A percentile compares a stretch with the other conserved stretches of the same genome.
Evolutionary conservation across 1,140 invertebrate species (phyloP).

Genomic region (Spodoptera litura): DNA sequence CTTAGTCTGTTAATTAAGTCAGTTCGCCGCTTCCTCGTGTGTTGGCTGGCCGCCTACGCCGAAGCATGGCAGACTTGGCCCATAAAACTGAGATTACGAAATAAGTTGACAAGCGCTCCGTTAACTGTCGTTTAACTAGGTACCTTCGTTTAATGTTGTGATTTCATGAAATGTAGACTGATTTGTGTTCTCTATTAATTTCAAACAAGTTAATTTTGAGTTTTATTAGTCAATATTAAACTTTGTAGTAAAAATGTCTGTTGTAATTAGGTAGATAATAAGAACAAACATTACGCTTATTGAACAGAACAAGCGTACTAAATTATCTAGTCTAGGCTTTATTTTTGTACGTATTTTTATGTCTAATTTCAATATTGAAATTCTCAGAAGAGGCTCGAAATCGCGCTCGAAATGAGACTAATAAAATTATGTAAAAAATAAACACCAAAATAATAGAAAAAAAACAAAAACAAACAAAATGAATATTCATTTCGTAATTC

Average conservation of each 20-base stretch:
- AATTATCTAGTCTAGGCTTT: too few relatives aligned
- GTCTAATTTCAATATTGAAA: background rate
- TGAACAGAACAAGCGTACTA: too few relatives aligned
- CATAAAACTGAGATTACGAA: constrained; percentile 30
- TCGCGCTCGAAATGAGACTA: constrained; percentile 1
- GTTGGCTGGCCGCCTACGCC: constrained; percentile 23
- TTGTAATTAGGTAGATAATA: too few relatives aligned
- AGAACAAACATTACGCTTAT: too few relatives aligned
- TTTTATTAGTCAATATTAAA: too few relatives aligned
- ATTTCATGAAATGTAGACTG: background rate
- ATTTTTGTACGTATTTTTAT: too few relatives aligned
- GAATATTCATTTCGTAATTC: background rate
- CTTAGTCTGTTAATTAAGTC: constrained; percentile 34
- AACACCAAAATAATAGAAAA: background rate
- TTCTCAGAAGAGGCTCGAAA: background rate
- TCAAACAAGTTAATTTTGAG: too few relatives aligned
- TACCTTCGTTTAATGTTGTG: constrained; percentile 5
- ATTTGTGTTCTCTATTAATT: too few relatives aligned
- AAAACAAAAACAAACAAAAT: background rate
- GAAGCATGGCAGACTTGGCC: constrained; percentile 4
- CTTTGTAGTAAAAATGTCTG: too few relatives aligned
- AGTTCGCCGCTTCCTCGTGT: constrained; percentile 15
- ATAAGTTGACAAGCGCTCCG: constrained; percentile 21
- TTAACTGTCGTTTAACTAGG: constrained; percentile 12
- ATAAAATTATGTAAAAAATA: background rate